phyloP scores from a whole-genome alignment of 2,113 vertebrate genomes.

The Benitochromis conjunctus region DNA sequence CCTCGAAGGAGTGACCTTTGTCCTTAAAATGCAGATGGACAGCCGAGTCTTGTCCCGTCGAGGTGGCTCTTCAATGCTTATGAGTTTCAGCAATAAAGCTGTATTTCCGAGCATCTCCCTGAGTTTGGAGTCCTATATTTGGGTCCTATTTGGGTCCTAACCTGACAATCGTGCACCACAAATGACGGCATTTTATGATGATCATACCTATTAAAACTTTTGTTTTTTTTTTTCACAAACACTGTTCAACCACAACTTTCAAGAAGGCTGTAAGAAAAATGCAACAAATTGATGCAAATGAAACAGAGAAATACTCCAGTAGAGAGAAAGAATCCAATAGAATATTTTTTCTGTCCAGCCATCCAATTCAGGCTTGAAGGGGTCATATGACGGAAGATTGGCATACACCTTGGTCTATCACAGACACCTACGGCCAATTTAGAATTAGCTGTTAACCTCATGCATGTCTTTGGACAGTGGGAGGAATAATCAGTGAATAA shows the following conservation, averaged over 20 bases:
- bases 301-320: not conserved
- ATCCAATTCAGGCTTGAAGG: not conserved
- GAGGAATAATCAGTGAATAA: not conserved
- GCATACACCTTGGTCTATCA: not conserved
- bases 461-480: not conserved
- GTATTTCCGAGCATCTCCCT: not conserved
- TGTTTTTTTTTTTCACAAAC: not conserved
- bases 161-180: not conserved
- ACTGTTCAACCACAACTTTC: not conserved
- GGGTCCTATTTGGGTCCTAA: not conserved
- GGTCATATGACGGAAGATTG: not conserved
- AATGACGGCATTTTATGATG: not conserved
- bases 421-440: not conserved
- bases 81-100: not conserved
- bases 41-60: too few relatives aligned
- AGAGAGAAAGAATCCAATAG: not conserved
- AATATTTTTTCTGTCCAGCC: not conserved
- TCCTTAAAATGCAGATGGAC: too few relatives aligned
- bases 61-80: too few relatives aligned
- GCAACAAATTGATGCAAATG: not conserved
- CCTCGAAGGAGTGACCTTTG: too few relatives aligned
- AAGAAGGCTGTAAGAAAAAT: not conserved
- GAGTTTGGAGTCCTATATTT: not conserved
- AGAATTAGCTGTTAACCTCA: not conserved
- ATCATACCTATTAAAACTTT: not conserved